Evolutionary conservation across 2,113 vertebrate species (phyloP), one percentile per base, ranked within the genome.

Genomic region (Chloroceryle aenea): DNA sequence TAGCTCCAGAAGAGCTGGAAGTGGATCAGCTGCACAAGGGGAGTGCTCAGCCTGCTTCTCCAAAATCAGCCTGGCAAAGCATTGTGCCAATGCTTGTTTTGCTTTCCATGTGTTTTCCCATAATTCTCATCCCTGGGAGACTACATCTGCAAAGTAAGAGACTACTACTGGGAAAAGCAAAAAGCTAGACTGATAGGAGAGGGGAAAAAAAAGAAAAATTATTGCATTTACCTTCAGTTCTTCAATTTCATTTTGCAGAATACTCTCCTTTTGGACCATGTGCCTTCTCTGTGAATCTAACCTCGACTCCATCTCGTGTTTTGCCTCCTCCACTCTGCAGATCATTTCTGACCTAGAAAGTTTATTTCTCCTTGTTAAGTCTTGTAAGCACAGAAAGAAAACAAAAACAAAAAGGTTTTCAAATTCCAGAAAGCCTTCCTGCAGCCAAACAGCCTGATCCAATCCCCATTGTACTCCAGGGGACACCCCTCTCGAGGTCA

Each of bases 211-310:
- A 18, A 38, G 34, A 36, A 45, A 73, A 88, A 34, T 5, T 0
- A 43, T 56, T 22, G 20, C 27, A 58, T 77, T 89, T 97, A 99
- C 99, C 98, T 99, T 99, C 18, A 99, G 98, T 76, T 99, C 98
- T 92, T 99, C 98, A 87, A 99, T 98, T 84, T 99, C 98, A 23
- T 97, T 98, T 97, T 98, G 99, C 92, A 99, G 96, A 89, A 98
- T 87, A 32, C 98, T 98, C 94, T 99, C 99, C 92, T 99, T 99
- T 96, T 99, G 99, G 92, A 99, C 99, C 99, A 99, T 99, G 93
- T 99, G 98, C 91, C 99, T 98, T 95, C 99, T 99, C 97, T 99
- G 99, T 10, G 99, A 99, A 97, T 99, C 99, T 97, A 99, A 96
- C 48, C 98, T 98, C 40, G 98, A 99, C 95, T 99, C 98, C 98